Base-by-base conservation (phyloP, 2,113 vertebrate species). In the Calyptommatus sinebrachiatus region DNA sequence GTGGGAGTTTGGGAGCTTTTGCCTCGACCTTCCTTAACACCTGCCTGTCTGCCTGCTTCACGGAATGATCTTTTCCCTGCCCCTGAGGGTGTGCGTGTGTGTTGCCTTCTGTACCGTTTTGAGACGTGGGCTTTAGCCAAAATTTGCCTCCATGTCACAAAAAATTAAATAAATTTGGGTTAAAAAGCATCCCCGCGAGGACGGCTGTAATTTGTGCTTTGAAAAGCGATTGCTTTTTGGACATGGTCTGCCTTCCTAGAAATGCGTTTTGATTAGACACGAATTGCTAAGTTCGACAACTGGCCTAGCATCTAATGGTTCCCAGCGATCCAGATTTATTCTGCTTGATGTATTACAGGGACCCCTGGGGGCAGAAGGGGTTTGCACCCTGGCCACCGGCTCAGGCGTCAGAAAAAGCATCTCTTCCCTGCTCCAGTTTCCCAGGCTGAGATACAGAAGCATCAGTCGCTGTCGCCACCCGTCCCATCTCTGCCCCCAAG, bases 241-340 rank as follows among this genome's bases (percentile, higher is more conserved):
- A 21, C 14, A 5, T 50, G 57, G 7, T 74, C 67, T 22, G n/a
- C 72, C 10, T 90, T 85, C 28, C 11, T 1, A 65, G 28, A 29
- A 80, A 76, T 81, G 46, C 70, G 70, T 87, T 82, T 48, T 0
- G 2, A 86, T 86, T 81, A 89, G 80, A 73, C n/a, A 57, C 88
- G 71, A 77, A 68, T 88, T 90, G 80, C 85, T 76, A 75, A 89
- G 78, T 84, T 84, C 79, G 83, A 74, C 3, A n/a, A 88, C 35
- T 63, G 11, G 65, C 60, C 75, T 84, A 81, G 80, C 79, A 84
- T 72, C 71, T 85, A 85, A 83, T 79, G 70, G 76, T 91, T 87
- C 71, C 72, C 53, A 68, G 77, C 75, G 76, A 87, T 91, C 89
- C 88, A 84, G 83, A 79, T 89, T 88, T 90, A 83, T 89, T 82